Conservation (phyloP, 2,113 vertebrate genomes). For the Chloropsis hardwickii region DNA sequence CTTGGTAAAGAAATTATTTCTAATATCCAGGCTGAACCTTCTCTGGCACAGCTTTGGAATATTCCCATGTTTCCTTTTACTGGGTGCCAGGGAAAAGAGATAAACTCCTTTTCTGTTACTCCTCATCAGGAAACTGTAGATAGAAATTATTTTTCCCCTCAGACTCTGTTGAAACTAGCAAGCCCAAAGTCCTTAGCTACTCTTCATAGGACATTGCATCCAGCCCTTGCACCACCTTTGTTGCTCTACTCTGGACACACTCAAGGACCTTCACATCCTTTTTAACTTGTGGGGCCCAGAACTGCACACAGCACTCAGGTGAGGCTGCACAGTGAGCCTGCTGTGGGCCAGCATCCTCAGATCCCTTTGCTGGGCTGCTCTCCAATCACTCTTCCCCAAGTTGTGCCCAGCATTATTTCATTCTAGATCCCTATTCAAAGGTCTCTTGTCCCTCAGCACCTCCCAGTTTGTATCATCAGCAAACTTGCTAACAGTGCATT, state of each 20-base stretch:
- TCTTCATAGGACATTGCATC: background rate
- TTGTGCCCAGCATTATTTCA: fast-evolving
- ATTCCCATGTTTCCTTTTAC: background rate
- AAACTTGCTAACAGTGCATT: background rate
- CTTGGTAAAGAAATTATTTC: background rate
- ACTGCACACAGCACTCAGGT: background rate
- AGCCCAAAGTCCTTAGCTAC: background rate
- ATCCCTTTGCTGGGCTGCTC: background rate
- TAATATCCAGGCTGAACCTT: background rate
- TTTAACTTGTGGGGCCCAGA: background rate
- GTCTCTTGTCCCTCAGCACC: background rate
- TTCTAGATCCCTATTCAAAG: background rate
- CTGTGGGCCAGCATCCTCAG: background rate
- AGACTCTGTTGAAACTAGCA: background rate
- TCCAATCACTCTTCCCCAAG: background rate
- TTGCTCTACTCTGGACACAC: background rate
- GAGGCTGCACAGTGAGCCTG: background rate
- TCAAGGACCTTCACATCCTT: background rate
- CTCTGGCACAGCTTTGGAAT: background rate
- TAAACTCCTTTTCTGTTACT: background rate
- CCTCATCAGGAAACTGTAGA: background rate
- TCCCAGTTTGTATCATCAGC: background rate
- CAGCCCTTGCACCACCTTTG: background rate
- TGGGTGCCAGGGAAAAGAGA: background rate
- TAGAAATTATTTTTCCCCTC: background rate